phyloP scores from a whole-genome alignment of 2,888 invertebrate genomes.

The Cenopis cana region DNA sequence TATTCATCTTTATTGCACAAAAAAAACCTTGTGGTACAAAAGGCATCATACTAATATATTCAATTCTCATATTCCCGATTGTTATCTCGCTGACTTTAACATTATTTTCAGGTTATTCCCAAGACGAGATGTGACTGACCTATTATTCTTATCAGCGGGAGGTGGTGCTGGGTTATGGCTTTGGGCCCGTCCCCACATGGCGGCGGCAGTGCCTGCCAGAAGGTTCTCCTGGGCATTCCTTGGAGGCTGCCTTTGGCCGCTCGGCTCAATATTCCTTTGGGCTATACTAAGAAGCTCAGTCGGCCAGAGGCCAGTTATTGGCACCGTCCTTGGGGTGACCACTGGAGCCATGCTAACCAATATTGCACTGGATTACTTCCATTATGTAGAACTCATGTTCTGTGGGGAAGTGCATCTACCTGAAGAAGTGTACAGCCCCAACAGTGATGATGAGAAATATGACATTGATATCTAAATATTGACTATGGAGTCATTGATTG shows the following conservation, averaged over 20 bases:
- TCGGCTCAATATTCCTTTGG: constrained; percentile 96
- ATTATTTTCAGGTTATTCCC: constrained; percentile 87
- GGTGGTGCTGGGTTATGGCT: constrained; percentile 93
- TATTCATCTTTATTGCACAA: too few relatives aligned
- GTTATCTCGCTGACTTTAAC: background rate
- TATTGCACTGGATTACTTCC: constrained; percentile 87
- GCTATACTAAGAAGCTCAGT: constrained; percentile 93
- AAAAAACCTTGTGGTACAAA: too few relatives aligned
- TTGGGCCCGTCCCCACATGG: constrained; percentile 91
- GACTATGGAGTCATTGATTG: constrained; percentile 12
- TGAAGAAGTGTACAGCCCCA: constrained; percentile 76
- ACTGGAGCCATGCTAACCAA: constrained; percentile 88
- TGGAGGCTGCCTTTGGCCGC: constrained; percentile 92
- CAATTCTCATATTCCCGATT: background rate
- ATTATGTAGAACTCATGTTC: constrained; percentile 86
- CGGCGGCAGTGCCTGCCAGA: constrained; percentile 85
- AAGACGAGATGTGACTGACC: constrained; percentile 91
- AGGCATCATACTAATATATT: background rate
- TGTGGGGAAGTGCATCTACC: constrained; percentile 80
- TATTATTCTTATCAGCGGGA: constrained; percentile 91
- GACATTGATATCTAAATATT: constrained; percentile 75
- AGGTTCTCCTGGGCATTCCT: constrained; percentile 89
- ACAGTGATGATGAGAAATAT: constrained; percentile 84
- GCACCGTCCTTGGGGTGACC: constrained; percentile 88
- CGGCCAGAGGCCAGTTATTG: constrained; percentile 88